These are phyloP conservation scores for Percina caprodes DNA, from an alignment of 2,113 vertebrate species.

Conservation along the genomic window DNA sequence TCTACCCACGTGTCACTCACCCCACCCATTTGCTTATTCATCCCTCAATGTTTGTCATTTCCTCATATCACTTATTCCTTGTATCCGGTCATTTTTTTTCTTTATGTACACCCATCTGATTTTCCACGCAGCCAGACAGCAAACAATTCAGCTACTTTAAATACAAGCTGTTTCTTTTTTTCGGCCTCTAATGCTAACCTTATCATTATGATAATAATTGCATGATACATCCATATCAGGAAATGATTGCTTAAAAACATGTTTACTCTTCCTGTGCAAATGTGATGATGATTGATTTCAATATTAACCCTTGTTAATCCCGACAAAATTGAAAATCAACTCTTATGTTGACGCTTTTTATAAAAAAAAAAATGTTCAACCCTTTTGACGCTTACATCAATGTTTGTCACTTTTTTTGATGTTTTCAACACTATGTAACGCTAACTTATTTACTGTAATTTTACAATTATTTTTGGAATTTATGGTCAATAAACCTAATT, in stretches of 20 bases:
- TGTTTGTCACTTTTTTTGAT: too few species aligned
- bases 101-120: neutral
- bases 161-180: neutral
- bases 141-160: neutral
- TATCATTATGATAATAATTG: too few species aligned
- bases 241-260: neutral
- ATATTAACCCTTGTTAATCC: neutral
- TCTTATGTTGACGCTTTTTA: too few species aligned
- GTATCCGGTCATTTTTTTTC: neutral
- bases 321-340: too few species aligned
- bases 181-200: neutral
- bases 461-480: too few species aligned
- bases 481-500: too few species aligned
- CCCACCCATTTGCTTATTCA: neutral
- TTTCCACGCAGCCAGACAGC: neutral
- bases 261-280: neutral
- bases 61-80: neutral
- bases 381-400: too few species aligned
- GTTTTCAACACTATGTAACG: too few species aligned
- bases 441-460: too few species aligned
- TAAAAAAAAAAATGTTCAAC: too few species aligned
- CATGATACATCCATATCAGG: neutral
- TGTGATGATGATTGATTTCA: too few species aligned
- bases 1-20: neutral
- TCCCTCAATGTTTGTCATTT: neutral